Percentiles rank a stretch among this genome's conserved stretches.
Evolutionary conservation across 2,797 vertebrate species (phyloP).

Genomic region (Arnoldichthys spilopterus): DNA sequence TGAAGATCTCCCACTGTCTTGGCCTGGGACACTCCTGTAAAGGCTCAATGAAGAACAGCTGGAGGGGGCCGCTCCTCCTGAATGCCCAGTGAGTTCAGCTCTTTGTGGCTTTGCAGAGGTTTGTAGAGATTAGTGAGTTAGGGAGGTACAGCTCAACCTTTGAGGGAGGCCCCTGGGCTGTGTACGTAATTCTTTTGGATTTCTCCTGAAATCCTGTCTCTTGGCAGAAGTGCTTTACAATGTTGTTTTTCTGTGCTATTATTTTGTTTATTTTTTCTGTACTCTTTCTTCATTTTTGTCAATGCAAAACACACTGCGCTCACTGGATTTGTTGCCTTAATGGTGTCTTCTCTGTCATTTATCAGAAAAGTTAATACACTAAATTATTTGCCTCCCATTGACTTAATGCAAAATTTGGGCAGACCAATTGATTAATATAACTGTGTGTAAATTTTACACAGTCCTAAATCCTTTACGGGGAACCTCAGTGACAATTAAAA

Average conservation of each 20-base stretch:
- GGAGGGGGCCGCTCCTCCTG: slow-evolving; percentile 44
- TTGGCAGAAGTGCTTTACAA: slow-evolving; percentile 35
- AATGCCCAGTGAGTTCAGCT: background rate
- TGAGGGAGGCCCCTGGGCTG: slow-evolving; percentile 45
- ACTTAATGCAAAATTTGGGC: too few relatives aligned
- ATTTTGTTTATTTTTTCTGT: slow-evolving; percentile 2
- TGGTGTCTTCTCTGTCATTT: too few relatives aligned
- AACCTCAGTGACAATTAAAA: too few relatives aligned
- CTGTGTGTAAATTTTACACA: too few relatives aligned
- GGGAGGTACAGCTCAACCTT: slow-evolving; percentile 23
- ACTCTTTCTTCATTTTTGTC: background rate
- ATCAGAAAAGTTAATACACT: too few relatives aligned
- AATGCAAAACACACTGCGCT: too few relatives aligned
- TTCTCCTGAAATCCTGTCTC: slow-evolving; percentile 45
- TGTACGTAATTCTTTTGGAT: slow-evolving; percentile 31
- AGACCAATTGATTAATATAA: too few relatives aligned
- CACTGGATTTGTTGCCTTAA: too few relatives aligned
- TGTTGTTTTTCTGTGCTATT: slow-evolving; percentile 36
- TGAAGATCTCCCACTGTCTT: slow-evolving; percentile 40
- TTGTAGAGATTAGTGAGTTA: background rate
- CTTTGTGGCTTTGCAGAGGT: slow-evolving; percentile 24
- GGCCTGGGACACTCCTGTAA: slow-evolving; percentile 66
- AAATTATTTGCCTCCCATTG: too few relatives aligned
- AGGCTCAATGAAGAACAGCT: slow-evolving; percentile 70
- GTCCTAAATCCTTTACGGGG: too few relatives aligned